phyloP scores from a whole-genome alignment of 2,797 vertebrate genomes.

The Arremon brunneinucha region DNA sequence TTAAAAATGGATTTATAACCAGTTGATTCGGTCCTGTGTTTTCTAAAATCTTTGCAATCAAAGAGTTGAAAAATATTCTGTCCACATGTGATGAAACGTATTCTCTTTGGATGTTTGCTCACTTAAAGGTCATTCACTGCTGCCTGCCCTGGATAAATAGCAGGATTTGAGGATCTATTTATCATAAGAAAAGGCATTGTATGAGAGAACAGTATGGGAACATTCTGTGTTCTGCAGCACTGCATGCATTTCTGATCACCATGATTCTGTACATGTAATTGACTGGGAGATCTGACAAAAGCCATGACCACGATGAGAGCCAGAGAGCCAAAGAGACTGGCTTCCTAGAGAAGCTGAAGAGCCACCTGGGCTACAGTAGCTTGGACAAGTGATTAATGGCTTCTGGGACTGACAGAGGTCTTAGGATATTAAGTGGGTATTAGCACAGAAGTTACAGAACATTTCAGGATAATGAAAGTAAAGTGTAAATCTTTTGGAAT shows the following conservation, averaged over 20 bases:
- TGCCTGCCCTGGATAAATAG: neutral
- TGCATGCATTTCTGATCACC: neutral
- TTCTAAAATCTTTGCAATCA: neutral
- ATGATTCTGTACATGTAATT: neutral
- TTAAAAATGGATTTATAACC: neutral
- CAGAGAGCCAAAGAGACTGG: neutral
- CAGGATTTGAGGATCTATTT: neutral
- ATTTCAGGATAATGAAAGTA: neutral
- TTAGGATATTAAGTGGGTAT: neutral
- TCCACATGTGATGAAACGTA: neutral
- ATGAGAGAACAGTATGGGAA: neutral
- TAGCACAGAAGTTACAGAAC: neutral
- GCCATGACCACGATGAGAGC: neutral
- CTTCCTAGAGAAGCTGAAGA: neutral
- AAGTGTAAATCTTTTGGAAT: neutral
- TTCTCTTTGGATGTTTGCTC: neutral
- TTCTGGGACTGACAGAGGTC: neutral
- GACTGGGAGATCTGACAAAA: neutral
- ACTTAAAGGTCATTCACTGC: neutral
- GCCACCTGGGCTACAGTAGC: neutral
- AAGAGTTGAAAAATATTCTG: neutral
- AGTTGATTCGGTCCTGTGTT: neutral
- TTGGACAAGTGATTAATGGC: neutral
- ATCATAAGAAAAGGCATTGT: neutral
- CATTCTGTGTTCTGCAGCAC: neutral